Percentiles rank a stretch among this genome's conserved stretches.
phyloP scores from a whole-genome alignment of 2,113 vertebrate genomes.

The Corythoichthys haematopterus region DNA sequence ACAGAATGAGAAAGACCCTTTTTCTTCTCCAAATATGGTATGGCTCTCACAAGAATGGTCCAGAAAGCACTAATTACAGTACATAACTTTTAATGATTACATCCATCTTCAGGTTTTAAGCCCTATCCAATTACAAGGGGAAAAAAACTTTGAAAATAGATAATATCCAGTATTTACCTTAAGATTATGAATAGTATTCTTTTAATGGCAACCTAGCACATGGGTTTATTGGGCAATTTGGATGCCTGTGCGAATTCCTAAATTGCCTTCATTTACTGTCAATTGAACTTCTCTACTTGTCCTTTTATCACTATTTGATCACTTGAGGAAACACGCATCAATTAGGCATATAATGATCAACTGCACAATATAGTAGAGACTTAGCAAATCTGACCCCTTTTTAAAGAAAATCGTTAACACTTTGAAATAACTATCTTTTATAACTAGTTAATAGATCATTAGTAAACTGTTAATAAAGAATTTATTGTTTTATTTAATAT shows the following conservation, averaged over 20 bases:
- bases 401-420: too few relatives aligned
- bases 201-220: background rate
- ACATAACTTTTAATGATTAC: background rate
- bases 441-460: too few relatives aligned
- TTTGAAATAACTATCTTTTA: too few relatives aligned
- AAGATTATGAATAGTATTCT: background rate
- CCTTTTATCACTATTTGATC: too few relatives aligned
- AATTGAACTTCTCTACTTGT: background rate
- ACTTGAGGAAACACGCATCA: background rate
- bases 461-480: too few relatives aligned
- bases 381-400: too few relatives aligned
- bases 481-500: too few relatives aligned
- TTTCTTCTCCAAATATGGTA: conserved; percentile 23
- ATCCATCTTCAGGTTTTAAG: background rate
- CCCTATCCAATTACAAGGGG: background rate
- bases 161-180: background rate
- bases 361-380: too few relatives aligned
- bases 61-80: background rate
- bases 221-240: background rate
- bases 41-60: background rate
- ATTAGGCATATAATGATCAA: too few relatives aligned
- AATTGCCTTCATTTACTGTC: background rate
- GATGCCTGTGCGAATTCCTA: background rate
- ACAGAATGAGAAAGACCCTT: background rate
- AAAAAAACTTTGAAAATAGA: background rate